A percentile compares a stretch with the other conserved stretches of the same genome.
These are phyloP conservation scores for Raja brachyura DNA, from an alignment of 2,113 vertebrate genomes.

Conservation along the genomic window DNA sequence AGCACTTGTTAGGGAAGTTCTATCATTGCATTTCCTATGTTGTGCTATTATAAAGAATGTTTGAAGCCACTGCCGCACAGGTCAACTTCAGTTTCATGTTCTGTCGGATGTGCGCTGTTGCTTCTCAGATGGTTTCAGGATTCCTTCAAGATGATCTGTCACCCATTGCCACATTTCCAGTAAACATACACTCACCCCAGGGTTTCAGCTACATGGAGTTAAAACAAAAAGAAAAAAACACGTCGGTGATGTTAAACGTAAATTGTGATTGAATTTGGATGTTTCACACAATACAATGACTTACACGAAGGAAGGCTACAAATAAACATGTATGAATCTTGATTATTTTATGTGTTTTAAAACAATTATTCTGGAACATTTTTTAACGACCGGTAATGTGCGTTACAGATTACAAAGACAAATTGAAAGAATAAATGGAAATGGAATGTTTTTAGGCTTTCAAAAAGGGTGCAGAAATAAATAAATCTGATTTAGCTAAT, in stretches of 20 bases:
- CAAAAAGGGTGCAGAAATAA: not conserved
- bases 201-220: slow-evolving; percentile 32
- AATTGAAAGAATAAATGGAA: not conserved
- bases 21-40: not conserved
- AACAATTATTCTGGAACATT: not conserved
- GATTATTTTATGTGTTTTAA: not conserved
- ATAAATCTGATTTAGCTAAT: not conserved
- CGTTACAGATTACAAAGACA: not conserved
- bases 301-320: not conserved
- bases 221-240: slow-evolving; percentile 32
- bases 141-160: not conserved
- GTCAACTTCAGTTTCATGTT: slow-evolving; percentile 1
- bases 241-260: slow-evolving; percentile 30
- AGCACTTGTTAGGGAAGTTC: slow-evolving; percentile 14
- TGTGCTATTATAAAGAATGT: not conserved
- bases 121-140: slow-evolving; percentile 10
- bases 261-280: not conserved
- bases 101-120: not conserved
- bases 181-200: slow-evolving; percentile 33
- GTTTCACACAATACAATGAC: not conserved
- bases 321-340: not conserved
- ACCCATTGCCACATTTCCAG: slow-evolving; percentile 32
- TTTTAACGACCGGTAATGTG: not conserved
- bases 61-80: not conserved
- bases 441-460: not conserved